Conservation (phyloP, 2,888 invertebrate species). For the Parnassius mnemosyne region DNA sequence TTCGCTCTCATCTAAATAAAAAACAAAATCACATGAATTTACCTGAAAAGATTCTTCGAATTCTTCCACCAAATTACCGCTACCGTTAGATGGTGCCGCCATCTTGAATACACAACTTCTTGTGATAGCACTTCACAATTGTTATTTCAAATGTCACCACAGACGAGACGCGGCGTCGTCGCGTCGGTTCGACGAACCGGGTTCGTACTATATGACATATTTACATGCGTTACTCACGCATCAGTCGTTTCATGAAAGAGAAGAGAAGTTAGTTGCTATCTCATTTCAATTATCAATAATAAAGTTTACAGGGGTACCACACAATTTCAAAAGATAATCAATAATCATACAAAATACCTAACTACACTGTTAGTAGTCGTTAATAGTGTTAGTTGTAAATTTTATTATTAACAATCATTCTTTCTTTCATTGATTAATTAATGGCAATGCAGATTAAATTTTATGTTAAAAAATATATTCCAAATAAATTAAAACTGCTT, state of each 20-base stretch:
- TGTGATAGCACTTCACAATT: slow-evolving; percentile 28
- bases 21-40: slow-evolving; percentile 36
- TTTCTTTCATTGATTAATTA: no score
- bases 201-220: neutral
- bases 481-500: no score
- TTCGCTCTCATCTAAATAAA: slow-evolving; percentile 10
- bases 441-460: no score
- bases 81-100: slow-evolving; percentile 90
- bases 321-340: neutral
- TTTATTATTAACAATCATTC: no score
- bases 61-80: slow-evolving; percentile 92
- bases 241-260: slow-evolving; percentile 9
- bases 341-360: no score
- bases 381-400: no score
- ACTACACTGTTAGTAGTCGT: no score
- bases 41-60: slow-evolving; percentile 96
- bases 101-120: slow-evolving; percentile 55
- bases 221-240: slow-evolving; percentile 19
- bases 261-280: neutral
- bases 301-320: neutral
- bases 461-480: no score
- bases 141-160: slow-evolving; percentile 24
- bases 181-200: no score
- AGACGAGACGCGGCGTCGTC: neutral
- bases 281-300: slow-evolving; percentile 26